Evolutionary conservation across 1,140 invertebrate species (phyloP), one percentile per base, ranked within the genome.

Genomic region (Zaprionus taronus): DNA sequence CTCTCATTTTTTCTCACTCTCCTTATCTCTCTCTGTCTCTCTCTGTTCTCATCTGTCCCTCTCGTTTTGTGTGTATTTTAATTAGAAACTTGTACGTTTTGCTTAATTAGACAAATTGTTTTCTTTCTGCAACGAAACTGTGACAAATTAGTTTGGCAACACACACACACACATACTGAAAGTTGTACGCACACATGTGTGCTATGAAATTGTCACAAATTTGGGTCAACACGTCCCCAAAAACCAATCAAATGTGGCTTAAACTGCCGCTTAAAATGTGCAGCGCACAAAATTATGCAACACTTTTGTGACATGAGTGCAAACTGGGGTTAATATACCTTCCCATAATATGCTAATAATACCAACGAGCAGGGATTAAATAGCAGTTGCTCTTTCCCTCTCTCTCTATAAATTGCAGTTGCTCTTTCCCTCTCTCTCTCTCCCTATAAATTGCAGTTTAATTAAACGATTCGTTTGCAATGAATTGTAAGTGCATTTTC

Each of bases 31-130:
- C 49, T 65, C 62, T 68, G 24, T 60, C 51, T 60, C 62, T 69
- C 61, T 57, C 49, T 24, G 12, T 28, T 1, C 28, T 31, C 60
- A n/a, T 22, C 49, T 28, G 41, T 36, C 31, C 31, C 14, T 56
- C 51, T 28, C 64, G 44, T 78, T 70, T 56, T 77, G 79, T 74
- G 68, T 75, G 78, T 78, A 57, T 79, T 89, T 87, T 89, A 89
- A 89, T 87, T 89, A 89, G 80, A 87, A 89, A 87, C 84, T 87
- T 87, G 84, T 87, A 83, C 78, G 74, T 89, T 89, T 89, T 81
- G 84, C 84, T 77, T 87, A 89, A 87, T 87, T 87, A 89, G 84
- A 89, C 80, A 87, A 87, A 87, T 89, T 87, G 84, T 89, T 87
- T 87, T 81, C 84, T 81, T 87, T 89, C 72, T 60, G 60, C 26